Conservation (phyloP, 2,113 vertebrate species). For the Carassius gibelio region DNA sequence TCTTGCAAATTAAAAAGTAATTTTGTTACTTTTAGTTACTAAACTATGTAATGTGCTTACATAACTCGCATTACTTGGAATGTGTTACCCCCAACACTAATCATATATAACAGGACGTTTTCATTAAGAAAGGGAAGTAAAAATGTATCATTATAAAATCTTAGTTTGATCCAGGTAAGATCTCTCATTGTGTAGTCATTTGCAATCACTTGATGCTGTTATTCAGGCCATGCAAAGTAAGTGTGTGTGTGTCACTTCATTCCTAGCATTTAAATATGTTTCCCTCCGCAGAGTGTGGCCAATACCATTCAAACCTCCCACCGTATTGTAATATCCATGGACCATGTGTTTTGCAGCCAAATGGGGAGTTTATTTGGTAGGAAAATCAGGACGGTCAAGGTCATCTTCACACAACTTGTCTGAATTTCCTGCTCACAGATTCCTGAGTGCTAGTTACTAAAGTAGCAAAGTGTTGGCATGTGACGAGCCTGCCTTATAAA, state of each 20-base stretch:
- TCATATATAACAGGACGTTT: not conserved
- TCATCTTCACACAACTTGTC: slow-evolving; percentile 60
- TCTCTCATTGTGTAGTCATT: not conserved
- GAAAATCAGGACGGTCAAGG: slow-evolving; percentile 42
- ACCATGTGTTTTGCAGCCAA: not conserved
- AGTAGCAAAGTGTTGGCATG: slow-evolving; percentile 56
- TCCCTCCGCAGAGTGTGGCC: not conserved
- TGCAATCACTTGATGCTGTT: not conserved
- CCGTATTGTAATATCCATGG: slow-evolving; percentile 19
- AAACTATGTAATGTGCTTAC: too few relatives aligned
- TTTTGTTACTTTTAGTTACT: too few relatives aligned
- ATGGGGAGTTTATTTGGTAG: slow-evolving; percentile 37
- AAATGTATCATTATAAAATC: not conserved
- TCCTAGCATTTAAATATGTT: slow-evolving; percentile 32
- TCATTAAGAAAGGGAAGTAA: slow-evolving; percentile 2
- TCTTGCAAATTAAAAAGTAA: too few relatives aligned
- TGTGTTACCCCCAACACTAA: not conserved
- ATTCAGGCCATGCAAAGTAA: not conserved
- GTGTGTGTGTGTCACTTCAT: slow-evolving; percentile 11
- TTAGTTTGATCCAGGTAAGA: not conserved
- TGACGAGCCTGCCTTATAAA: slow-evolving; percentile 58
- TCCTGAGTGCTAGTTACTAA: slow-evolving; percentile 57
- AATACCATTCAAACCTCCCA: slow-evolving; percentile 13
- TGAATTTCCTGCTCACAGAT: slow-evolving; percentile 41
- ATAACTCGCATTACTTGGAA: too few relatives aligned